These are phyloP conservation scores for Chlorops oryzae DNA, from an alignment of 1,140 invertebrate genomes.

Conservation along the genomic window DNA sequence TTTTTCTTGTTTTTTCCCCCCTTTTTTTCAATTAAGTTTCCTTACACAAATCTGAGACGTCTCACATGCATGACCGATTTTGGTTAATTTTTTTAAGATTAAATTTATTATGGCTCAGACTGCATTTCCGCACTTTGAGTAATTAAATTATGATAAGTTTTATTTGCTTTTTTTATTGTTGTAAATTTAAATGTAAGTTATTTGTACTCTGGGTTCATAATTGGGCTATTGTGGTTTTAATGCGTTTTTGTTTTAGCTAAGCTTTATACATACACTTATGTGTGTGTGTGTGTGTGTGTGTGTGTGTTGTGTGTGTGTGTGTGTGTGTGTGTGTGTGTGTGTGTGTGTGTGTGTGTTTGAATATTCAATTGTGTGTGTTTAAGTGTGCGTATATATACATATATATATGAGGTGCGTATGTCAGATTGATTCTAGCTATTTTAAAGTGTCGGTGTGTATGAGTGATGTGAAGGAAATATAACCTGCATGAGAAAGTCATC, in stretches of 20 bases:
- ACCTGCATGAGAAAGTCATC: no score
- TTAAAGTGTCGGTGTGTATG: no score
- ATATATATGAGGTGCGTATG: no score
- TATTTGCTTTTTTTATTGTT: no score
- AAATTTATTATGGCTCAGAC: no score
- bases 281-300: constrained; percentile 6
- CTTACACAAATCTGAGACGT: constrained; percentile 12
- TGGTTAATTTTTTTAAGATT: constrained; percentile 6
- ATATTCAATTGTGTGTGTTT: not conserved
- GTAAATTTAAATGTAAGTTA: no score
- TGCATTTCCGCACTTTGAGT: no score
- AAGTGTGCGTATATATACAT: not conserved
- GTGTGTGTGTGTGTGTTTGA: constrained; percentile 7
- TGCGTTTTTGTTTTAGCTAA: not conserved
- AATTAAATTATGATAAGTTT: no score
- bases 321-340: not conserved
- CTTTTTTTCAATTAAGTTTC: constrained; percentile 5
- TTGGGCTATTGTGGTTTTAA: constrained; percentile 42
- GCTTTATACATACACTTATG: constrained; percentile 1
- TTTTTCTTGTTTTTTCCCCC: not conserved
- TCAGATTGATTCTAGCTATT: not conserved
- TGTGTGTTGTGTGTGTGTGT: not conserved
- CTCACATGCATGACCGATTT: constrained; percentile 5
- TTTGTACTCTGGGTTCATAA: constrained; percentile 49
- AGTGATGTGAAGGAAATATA: no score